A percentile compares a stretch with the other conserved stretches of the same genome.
These are phyloP conservation scores for Petrolisthes manimaculis DNA, from an alignment of 2,888 invertebrate species.

Conservation along the genomic window DNA sequence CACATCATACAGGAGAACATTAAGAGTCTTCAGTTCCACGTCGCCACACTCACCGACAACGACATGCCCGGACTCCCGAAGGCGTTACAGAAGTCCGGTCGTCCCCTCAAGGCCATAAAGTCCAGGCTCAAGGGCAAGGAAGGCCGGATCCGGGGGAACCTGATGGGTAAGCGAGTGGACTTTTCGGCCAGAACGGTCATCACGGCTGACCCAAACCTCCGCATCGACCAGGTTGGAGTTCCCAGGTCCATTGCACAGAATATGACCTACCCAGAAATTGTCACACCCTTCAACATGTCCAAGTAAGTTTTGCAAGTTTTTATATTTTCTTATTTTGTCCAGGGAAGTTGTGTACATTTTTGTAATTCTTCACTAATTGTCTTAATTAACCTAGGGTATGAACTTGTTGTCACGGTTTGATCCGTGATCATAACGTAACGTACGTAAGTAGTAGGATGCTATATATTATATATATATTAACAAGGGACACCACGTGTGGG, in stretches of 20 bases:
- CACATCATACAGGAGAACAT: conserved; percentile 97
- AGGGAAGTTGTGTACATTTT: too few relatives aligned
- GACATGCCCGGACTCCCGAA: conserved; percentile 98
- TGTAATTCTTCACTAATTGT: too few relatives aligned
- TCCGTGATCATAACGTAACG: too few relatives aligned
- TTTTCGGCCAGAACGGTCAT: conserved; percentile 99
- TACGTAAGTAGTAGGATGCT: too few relatives aligned
- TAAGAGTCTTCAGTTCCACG: conserved; percentile 98
- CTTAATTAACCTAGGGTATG: too few relatives aligned
- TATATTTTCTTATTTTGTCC: too few relatives aligned
- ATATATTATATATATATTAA: too few relatives aligned
- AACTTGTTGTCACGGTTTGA: too few relatives aligned
- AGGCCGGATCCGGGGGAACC: conserved; percentile 97
- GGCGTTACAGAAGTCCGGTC: conserved; percentile 99
- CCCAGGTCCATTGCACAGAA: conserved; percentile 98
- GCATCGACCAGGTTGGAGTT: conserved; percentile 97
- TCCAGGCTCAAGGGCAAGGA: conserved; percentile 91
- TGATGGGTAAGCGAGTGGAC: conserved; percentile 99
- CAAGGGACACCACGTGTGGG: too few relatives aligned
- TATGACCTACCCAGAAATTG: conserved; percentile 98
- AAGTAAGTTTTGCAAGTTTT: conserved; percentile 72
- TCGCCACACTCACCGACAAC: conserved; percentile 97
- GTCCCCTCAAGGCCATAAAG: conserved; percentile 97
- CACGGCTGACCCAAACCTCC: conserved; percentile 93
- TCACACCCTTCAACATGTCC: conserved; percentile 99